These are phyloP conservation scores for Puffinus mauretanicus DNA, from an alignment of 2,113 vertebrate species.

Conservation along the genomic window DNA sequence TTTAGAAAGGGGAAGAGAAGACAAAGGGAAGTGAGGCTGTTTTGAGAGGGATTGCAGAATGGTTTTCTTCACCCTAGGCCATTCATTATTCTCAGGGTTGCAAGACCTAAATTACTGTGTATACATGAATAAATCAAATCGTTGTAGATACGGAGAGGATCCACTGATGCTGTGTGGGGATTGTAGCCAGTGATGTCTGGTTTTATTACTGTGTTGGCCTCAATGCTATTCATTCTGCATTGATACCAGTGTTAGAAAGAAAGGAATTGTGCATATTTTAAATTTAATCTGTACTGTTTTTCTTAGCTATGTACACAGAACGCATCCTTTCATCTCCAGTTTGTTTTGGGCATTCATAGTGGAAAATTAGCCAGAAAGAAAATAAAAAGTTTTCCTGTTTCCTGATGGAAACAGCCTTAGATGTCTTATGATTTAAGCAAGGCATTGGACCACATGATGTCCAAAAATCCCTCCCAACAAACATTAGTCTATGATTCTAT, in stretches of 20 bases:
- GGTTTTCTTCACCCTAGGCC: background rate
- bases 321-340: background rate
- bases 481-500: background rate
- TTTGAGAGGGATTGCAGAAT: background rate
- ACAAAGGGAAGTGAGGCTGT: background rate
- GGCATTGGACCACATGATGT: background rate
- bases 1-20: background rate
- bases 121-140: background rate
- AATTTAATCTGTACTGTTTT: background rate
- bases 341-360: background rate
- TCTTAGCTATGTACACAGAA: background rate
- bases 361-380: background rate
- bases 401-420: background rate
- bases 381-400: background rate
- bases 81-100: background rate
- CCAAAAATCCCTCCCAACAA: background rate
- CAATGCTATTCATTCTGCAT: background rate
- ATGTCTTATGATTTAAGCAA: background rate
- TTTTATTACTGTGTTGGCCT: background rate
- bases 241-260: background rate
- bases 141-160: background rate
- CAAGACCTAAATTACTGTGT: background rate
- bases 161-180: background rate
- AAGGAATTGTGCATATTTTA: background rate
- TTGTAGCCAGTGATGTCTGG: background rate